These are phyloP conservation scores for Tetragnatha montana DNA, from an alignment of 2,888 invertebrate genomes.

Conservation along the genomic window DNA sequence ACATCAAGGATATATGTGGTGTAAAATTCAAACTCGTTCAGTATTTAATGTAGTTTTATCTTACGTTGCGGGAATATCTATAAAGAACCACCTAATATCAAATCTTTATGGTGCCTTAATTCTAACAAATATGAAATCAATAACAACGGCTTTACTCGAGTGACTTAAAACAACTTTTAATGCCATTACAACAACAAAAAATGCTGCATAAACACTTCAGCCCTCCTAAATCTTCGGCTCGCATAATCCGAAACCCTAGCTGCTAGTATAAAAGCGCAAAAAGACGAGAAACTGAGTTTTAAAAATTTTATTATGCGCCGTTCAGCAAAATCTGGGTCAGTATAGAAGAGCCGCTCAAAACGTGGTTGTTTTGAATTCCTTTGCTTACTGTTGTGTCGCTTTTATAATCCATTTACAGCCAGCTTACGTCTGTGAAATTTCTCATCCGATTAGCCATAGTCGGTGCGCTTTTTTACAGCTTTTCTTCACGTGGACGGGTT, in stretches of 20 bases:
- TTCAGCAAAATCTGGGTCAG: neutral
- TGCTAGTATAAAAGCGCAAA: too few species aligned
- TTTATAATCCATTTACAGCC: constrained; percentile 1
- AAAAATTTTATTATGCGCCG: neutral
- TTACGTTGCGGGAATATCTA: too few species aligned
- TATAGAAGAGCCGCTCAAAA: neutral
- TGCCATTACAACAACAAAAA: too few species aligned
- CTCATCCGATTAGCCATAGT: neutral
- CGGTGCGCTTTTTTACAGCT: neutral
- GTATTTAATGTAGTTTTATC: too few species aligned
- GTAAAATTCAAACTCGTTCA: too few species aligned
- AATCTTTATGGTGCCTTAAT: too few species aligned
- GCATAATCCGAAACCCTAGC: neutral
- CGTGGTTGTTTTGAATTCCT: neutral
- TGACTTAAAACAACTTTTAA: too few species aligned
- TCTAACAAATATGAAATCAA: too few species aligned
- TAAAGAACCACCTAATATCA: too few species aligned
- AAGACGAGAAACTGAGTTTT: neutral
- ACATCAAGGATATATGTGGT: too few species aligned
- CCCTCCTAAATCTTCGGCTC: neutral
- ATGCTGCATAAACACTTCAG: neutral
- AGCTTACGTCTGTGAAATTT: neutral
- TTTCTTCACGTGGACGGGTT: neutral
- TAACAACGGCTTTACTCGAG: too few species aligned
- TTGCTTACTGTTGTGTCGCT: neutral